A percentile compares a stretch with the other conserved stretches of the same genome.
phyloP scores from a whole-genome alignment of 2,113 vertebrate genomes.

The Thunnus maccoyii region DNA sequence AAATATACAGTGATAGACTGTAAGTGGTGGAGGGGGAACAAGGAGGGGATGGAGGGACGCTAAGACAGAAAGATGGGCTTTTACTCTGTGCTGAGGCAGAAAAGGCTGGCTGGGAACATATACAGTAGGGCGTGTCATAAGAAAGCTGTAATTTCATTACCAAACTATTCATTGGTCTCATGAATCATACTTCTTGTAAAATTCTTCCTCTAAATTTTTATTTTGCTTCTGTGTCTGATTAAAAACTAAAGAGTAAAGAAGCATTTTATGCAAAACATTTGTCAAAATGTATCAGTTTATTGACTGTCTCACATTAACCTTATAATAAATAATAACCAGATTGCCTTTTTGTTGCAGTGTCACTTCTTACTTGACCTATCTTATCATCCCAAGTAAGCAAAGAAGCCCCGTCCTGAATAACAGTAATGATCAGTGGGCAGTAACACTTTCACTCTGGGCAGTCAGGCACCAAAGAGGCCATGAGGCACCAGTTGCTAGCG shows the following conservation, averaged over 20 bases:
- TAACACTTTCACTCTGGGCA: constrained; percentile 18
- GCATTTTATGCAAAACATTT: not conserved
- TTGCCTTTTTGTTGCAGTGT: not conserved
- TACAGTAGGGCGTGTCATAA: constrained; percentile 52
- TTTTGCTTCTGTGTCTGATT: constrained; percentile 14
- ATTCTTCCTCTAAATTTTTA: not conserved
- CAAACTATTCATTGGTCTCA: constrained; percentile 39
- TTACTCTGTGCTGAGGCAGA: constrained; percentile 36
- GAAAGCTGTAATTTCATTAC: constrained; percentile 59
- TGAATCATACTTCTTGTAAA: constrained; percentile 55
- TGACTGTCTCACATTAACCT: not conserved
- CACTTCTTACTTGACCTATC: not conserved
- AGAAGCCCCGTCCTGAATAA: not conserved
- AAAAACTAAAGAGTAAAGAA: constrained; percentile 4
- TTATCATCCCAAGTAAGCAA: constrained; percentile 28
- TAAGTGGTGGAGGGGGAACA: constrained; percentile 68
- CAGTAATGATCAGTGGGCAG: constrained; percentile 41
- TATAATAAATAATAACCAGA: not conserved
- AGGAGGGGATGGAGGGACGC: constrained; percentile 38
- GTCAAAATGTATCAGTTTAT: not conserved
- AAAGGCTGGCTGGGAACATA: constrained; percentile 44
- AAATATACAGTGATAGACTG: constrained; percentile 71
- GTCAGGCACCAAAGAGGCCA: constrained; percentile 20
- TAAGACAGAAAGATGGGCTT: constrained; percentile 39
- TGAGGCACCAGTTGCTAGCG: constrained; percentile 32